phyloP scores from a whole-genome alignment of 92 coral and sea anemone genomes.

The Anthopleura xanthogrammica region DNA sequence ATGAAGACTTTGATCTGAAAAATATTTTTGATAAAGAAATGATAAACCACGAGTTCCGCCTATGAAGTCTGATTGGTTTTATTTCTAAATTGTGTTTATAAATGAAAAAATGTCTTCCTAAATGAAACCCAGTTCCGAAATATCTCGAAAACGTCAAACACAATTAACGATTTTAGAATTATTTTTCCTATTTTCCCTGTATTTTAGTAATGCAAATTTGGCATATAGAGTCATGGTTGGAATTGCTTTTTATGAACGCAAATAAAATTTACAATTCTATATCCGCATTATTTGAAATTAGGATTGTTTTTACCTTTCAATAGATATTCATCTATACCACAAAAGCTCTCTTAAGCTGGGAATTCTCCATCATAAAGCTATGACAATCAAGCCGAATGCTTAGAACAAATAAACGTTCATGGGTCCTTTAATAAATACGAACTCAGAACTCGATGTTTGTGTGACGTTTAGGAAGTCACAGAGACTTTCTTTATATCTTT shows the following conservation, averaged over 20 bases:
- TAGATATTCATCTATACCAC: background rate
- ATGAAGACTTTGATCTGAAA: background rate
- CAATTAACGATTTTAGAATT: background rate
- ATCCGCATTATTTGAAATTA: background rate
- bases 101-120: background rate
- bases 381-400: background rate
- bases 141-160: slow-evolving; percentile 2
- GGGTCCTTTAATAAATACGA: background rate
- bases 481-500: background rate
- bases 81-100: background rate
- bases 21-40: background rate
- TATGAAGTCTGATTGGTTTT: background rate
- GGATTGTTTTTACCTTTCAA: background rate
- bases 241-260: background rate
- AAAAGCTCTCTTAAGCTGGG: background rate
- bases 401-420: background rate
- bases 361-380: background rate
- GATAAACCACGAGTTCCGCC: background rate
- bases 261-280: too few relatives aligned
- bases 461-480: background rate
- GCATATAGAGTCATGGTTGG: background rate
- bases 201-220: background rate
- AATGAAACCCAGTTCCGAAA: slow-evolving; percentile 5
- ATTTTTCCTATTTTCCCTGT: background rate
- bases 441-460: background rate